Evolutionary conservation across 2,888 invertebrate genomes (phyloP), one percentile per base, ranked within the genome.

Genomic region (Glyphotaelius pellucidus): DNA sequence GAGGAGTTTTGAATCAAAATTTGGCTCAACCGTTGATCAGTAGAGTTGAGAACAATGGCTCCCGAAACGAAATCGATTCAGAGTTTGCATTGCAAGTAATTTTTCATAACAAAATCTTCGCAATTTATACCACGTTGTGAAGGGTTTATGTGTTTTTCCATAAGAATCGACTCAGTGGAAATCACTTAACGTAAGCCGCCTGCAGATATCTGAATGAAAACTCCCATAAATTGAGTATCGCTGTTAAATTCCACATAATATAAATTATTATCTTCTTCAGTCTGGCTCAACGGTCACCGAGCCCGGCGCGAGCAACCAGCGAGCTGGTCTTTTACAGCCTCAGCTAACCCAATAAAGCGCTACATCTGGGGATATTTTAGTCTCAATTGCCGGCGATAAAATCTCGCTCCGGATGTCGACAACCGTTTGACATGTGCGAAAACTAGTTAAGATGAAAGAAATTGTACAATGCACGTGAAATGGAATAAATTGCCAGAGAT

Each of bases 311-410:
- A 83, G 83, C 83, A 47, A 14, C 14, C 14, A 15, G 15, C 15
- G 47, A 31, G 83, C 32, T 19, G 7, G 67, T n/a, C 25, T 67
- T 67, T 67, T 14, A 25, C 83, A 83, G 83, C 35, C 83, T n/a
- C 83, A 19, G n/a, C 83, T 83, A 25, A 32, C 35, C 83, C 83
- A 83, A 83, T 83, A 83, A 83, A 83, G 83, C 83, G 83, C 35
- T 38, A 83, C 83, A 83, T 83, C 83, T 83, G 83, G 83, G 35
- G 19, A 35, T 83, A 32, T 83, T 83, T 38, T 35, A 32, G 83
- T 83, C 83, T 35, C 83, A 83, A 32, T 83, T 83, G 35, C 83
- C 35, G 25, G 83, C 35, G 35, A 35, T 83, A 83, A 83, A 83
- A 83, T 35, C 83, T 83, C 83, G 25, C 67, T 67, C 67, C 67